These are phyloP conservation scores for Drosophila affinis DNA, from an alignment of 2,888 invertebrate genomes.

Conservation along the genomic window DNA sequence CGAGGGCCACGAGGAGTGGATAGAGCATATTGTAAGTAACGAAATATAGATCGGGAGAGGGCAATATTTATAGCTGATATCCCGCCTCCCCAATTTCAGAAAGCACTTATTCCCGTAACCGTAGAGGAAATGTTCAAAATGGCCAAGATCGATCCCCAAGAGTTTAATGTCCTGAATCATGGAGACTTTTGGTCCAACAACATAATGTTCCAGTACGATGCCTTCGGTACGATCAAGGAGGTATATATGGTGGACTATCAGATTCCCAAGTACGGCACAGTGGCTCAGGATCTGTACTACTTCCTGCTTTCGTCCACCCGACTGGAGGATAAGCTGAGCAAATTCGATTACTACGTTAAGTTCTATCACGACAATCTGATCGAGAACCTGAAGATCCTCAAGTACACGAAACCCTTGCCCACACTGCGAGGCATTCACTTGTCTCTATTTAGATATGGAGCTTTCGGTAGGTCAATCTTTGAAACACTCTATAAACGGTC, in stretches of 20 bases:
- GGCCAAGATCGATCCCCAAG: constrained; percentile 44
- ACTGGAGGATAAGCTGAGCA: constrained; percentile 72
- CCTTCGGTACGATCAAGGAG: constrained; percentile 63
- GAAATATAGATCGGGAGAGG: too few species aligned
- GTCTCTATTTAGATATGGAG: constrained; percentile 65
- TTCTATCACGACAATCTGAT: constrained; percentile 77
- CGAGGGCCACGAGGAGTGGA: constrained; percentile 52
- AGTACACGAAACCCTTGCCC: constrained; percentile 75
- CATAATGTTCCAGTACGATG: constrained; percentile 76
- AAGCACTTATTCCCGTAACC: constrained; percentile 29
- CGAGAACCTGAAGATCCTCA: constrained; percentile 67
- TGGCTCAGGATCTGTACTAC: constrained; percentile 76
- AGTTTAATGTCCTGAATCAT: constrained; percentile 75
- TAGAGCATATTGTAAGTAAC: constrained; percentile 63
- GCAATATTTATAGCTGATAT: neutral
- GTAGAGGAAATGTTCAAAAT: constrained; percentile 51
- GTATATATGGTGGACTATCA: constrained; percentile 79
- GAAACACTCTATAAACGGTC: neutral
- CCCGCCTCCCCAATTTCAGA: constrained; percentile 28
- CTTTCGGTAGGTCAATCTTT: constrained; percentile 65
- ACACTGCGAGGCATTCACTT: constrained; percentile 70
- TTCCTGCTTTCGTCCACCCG: constrained; percentile 78
- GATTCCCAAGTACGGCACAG: constrained; percentile 69
- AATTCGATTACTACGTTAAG: constrained; percentile 80
- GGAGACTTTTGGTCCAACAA: constrained; percentile 80